Evolutionary conservation across 2,797 vertebrate species (phyloP).

Genomic region (Danio albolineatus): DNA sequence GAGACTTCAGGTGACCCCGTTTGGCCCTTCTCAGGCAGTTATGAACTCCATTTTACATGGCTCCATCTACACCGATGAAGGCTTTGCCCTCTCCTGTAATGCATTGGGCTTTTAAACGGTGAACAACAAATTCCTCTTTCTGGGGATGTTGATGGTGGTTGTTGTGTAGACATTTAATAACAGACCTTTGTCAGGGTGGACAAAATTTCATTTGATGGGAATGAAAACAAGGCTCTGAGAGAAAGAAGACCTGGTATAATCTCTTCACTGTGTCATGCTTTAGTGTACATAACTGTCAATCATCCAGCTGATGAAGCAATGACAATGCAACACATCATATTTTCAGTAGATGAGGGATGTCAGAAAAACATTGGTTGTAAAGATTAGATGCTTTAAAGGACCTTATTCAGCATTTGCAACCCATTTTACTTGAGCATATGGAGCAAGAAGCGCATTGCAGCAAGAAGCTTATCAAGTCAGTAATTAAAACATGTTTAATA

Average conservation of each 20-base stretch:
- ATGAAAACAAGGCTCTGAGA: conserved; percentile 7
- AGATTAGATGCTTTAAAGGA: background rate
- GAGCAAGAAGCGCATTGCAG: background rate
- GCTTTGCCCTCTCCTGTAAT: conserved; percentile 18
- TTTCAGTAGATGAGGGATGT: background rate
- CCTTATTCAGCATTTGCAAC: background rate
- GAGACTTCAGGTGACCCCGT: conserved; percentile 52
- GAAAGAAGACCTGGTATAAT: background rate
- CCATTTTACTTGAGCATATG: background rate
- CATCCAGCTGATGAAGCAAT: background rate
- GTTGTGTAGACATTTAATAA: conserved; percentile 23
- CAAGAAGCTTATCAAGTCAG: too few species aligned
- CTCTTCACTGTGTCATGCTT: background rate
- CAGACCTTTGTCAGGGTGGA: background rate
- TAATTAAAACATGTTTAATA: too few species aligned
- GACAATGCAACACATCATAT: background rate
- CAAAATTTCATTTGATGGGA: background rate
- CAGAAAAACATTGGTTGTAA: background rate
- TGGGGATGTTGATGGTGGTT: background rate
- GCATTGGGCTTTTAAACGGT: background rate
- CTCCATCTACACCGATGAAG: conserved; percentile 34
- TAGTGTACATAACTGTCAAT: background rate
- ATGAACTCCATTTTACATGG: conserved; percentile 46
- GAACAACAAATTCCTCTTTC: background rate
- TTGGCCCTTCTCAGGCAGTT: conserved; percentile 50